phyloP scores from a whole-genome alignment of 2,113 vertebrate species.

The Polyodon spathula region DNA sequence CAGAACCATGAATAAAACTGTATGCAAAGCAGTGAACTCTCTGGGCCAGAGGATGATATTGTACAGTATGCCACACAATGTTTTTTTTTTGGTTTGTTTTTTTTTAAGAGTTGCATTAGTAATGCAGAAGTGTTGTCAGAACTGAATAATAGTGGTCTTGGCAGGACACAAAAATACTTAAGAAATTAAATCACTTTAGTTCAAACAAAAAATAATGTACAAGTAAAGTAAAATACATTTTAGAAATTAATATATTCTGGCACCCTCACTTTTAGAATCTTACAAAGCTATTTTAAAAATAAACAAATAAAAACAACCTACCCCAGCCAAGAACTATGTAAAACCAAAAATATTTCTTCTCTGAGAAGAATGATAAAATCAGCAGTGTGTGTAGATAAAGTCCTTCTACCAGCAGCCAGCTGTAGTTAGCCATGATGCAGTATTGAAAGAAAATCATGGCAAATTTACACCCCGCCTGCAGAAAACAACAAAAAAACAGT shows the following conservation, averaged over 20 bases:
- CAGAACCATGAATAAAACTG: too few relatives aligned
- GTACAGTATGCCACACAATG: too few relatives aligned
- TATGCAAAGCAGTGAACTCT: too few relatives aligned
- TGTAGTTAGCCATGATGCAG: slow-evolving; percentile 88
- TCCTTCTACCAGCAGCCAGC: slow-evolving; percentile 86
- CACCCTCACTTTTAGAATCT: background rate
- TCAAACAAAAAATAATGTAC: too few relatives aligned
- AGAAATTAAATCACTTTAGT: too few relatives aligned
- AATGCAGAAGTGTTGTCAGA: too few relatives aligned
- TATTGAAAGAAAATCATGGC: slow-evolving; percentile 84
- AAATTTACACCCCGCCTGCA: slow-evolving; percentile 77
- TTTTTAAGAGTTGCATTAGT: too few relatives aligned
- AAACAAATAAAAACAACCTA: slow-evolving; percentile 39
- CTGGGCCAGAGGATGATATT: too few relatives aligned
- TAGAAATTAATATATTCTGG: background rate
- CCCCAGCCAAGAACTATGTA: slow-evolving; percentile 85
- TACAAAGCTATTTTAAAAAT: background rate
- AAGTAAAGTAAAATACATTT: too few relatives aligned
- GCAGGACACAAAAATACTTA: too few relatives aligned
- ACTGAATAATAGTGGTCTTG: too few relatives aligned
- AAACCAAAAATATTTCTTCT: slow-evolving; percentile 70
- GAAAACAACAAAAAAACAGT: slow-evolving; percentile 32
- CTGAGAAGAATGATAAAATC: slow-evolving; percentile 76
- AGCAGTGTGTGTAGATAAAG: slow-evolving; percentile 86
- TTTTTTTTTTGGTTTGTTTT: too few relatives aligned